These are phyloP conservation scores for Melanocharis versteri DNA, from an alignment of 2,113 vertebrate species.

Conservation along the genomic window DNA sequence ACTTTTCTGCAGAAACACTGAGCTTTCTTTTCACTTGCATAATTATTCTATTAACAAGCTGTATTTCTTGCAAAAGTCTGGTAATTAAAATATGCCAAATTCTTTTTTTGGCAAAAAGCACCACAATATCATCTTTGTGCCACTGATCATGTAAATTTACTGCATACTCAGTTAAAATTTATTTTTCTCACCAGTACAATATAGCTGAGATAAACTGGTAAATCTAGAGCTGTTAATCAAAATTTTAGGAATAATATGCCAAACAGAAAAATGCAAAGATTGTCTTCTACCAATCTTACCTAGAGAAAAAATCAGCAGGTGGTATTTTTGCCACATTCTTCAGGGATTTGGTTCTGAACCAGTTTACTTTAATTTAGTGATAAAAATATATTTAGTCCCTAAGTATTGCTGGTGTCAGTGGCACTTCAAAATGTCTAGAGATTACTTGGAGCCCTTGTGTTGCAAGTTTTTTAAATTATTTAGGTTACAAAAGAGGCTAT, in stretches of 20 bases:
- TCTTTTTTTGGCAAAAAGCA: neutral
- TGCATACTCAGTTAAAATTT: neutral
- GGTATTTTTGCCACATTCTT: neutral
- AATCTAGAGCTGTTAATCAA: neutral
- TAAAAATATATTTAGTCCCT: neutral
- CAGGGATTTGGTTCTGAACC: neutral
- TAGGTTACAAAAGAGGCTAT: neutral
- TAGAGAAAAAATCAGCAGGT: neutral
- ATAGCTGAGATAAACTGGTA: neutral
- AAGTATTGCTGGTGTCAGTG: neutral
- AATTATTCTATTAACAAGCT: neutral
- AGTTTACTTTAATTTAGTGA: neutral
- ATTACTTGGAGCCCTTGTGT: neutral
- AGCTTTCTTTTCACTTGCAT: neutral
- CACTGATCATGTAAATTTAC: neutral
- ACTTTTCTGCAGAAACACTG: neutral
- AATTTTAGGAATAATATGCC: neutral
- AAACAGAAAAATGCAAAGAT: neutral
- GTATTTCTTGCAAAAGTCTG: neutral
- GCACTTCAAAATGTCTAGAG: neutral
- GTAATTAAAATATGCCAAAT: neutral
- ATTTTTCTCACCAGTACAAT: neutral
- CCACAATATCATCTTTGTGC: neutral
- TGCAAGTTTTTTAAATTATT: neutral
- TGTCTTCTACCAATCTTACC: neutral